phyloP scores from a whole-genome alignment of 2,888 invertebrate species.

The Drosophila picticornis region DNA sequence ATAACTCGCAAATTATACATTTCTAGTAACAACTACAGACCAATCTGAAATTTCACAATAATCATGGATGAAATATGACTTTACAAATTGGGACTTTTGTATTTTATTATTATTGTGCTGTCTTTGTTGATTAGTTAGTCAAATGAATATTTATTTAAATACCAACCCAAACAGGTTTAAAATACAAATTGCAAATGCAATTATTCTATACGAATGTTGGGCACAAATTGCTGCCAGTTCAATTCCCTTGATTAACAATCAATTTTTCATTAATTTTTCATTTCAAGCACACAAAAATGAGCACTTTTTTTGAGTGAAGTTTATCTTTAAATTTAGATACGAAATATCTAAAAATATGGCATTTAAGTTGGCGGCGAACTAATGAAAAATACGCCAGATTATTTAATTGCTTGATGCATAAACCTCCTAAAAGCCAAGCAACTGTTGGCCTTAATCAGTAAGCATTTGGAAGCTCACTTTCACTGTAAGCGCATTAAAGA shows the following conservation, averaged over 20 bases:
- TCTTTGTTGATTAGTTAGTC: background rate
- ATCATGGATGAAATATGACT: background rate
- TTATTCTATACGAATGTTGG: background rate
- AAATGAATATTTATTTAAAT: background rate
- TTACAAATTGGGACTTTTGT: background rate
- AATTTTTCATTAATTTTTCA: background rate
- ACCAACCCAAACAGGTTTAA: background rate
- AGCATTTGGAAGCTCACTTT: constrained; percentile 2
- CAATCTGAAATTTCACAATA: background rate
- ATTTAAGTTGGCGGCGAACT: background rate
- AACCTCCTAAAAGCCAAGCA: background rate
- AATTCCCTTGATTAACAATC: background rate
- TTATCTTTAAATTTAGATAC: background rate
- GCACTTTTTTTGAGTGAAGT: too few relatives aligned
- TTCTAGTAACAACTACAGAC: background rate
- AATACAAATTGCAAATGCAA: background rate
- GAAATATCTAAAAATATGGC: background rate
- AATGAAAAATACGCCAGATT: background rate
- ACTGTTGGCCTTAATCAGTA: constrained; percentile 15
- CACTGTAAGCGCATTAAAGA: constrained; percentile 38
- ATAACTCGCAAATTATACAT: background rate
- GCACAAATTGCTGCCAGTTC: background rate
- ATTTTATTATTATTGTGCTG: background rate
- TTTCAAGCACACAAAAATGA: background rate
- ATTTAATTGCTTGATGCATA: background rate